These are phyloP conservation scores for Remorina albescens DNA, from an alignment of 2,797 vertebrate species.

Conservation along the genomic window DNA sequence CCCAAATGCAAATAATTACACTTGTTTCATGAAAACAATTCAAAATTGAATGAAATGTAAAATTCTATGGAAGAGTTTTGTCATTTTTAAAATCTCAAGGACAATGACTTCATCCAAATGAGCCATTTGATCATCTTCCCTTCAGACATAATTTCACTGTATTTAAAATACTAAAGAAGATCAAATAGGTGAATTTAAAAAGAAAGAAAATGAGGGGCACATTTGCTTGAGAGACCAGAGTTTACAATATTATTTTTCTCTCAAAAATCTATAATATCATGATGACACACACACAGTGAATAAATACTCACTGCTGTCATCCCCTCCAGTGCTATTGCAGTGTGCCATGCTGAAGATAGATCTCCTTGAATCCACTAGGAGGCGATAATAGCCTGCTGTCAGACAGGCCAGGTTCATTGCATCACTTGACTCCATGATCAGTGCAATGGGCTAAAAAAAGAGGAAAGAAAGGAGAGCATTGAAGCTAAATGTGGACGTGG, in stretches of 20 bases:
- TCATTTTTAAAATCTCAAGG: too few relatives aligned
- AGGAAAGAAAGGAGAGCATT: not conserved
- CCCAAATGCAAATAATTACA: not conserved
- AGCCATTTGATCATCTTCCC: not conserved
- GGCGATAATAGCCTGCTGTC: slow-evolving; percentile 97
- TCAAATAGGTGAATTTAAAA: too few relatives aligned
- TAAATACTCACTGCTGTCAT: slow-evolving; percentile 66
- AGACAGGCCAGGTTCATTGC: slow-evolving; percentile 99
- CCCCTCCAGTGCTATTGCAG: slow-evolving; percentile 84
- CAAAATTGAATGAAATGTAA: not conserved
- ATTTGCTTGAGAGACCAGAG: not conserved
- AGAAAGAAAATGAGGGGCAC: too few relatives aligned
- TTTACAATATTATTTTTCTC: not conserved
- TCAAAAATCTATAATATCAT: not conserved
- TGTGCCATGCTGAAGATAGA: slow-evolving; percentile 98
- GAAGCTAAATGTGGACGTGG: not conserved
- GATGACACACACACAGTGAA: not conserved
- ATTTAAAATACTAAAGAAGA: not conserved
- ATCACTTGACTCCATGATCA: slow-evolving; percentile 97
- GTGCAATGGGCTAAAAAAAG: slow-evolving; percentile 90
- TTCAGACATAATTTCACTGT: not conserved
- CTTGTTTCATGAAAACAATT: not conserved
- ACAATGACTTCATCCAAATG: not conserved
- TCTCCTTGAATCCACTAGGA: slow-evolving; percentile 96
- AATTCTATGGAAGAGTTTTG: too few relatives aligned